A percentile compares a stretch with the other conserved stretches of the same genome.
These are phyloP conservation scores for Venusia cambrica DNA, from an alignment of 2,888 invertebrate genomes.

Conservation along the genomic window DNA sequence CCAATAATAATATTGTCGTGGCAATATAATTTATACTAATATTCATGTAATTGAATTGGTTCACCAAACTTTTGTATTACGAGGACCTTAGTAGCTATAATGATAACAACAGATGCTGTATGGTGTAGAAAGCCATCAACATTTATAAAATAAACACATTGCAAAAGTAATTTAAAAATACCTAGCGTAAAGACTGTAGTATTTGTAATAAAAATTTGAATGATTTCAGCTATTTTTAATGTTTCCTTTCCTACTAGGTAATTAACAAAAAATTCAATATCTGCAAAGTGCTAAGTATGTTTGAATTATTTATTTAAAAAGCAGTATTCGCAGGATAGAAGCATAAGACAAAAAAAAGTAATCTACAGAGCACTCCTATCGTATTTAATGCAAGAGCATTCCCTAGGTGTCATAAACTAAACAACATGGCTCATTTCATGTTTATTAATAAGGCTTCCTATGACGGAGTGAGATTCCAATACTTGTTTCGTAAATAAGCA, in stretches of 20 bases:
- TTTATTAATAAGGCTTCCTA: too few species aligned
- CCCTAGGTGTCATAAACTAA: conserved; percentile 1
- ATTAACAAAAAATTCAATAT: too few species aligned
- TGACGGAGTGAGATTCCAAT: too few species aligned
- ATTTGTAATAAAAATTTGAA: conserved; percentile 67
- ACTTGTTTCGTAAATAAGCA: conserved; percentile 7
- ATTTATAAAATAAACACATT: conserved; percentile 55
- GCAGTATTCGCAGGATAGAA: too few species aligned
- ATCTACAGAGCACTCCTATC: too few species aligned
- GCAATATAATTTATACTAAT: conserved; percentile 48
- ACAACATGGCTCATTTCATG: conserved; percentile 1
- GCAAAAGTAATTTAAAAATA: conserved; percentile 56
- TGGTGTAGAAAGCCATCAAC: conserved; percentile 50
- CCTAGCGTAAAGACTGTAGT: conserved; percentile 66
- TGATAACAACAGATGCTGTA: conserved; percentile 48
- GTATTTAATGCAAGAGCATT: conserved; percentile 1
- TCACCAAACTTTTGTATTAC: too few species aligned
- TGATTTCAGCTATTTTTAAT: conserved; percentile 34
- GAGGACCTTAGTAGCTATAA: conserved; percentile 49
- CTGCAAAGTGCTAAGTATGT: too few species aligned
- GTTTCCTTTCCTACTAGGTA: too few species aligned
- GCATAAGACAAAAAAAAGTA: too few species aligned
- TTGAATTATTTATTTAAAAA: too few species aligned
- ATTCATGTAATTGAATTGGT: too few species aligned
- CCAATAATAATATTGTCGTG: conserved; percentile 24